phyloP scores from a whole-genome alignment of 2,888 invertebrate species.

The Nebria salina region DNA sequence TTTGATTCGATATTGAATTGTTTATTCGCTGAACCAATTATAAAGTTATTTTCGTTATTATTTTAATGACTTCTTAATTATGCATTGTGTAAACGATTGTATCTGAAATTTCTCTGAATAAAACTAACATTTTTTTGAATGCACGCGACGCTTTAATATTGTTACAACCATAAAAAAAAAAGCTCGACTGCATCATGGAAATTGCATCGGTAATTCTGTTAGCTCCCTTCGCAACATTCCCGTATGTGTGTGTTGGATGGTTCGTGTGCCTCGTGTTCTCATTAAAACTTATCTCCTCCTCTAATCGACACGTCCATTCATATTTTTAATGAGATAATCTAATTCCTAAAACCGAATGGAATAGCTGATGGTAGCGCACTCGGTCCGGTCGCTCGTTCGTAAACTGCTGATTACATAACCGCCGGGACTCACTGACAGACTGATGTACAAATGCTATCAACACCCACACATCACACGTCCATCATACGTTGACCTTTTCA shows the following conservation, averaged over 20 bases:
- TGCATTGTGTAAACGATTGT: no score
- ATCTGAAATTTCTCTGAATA: no score
- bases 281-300: constrained; percentile 22
- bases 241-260: background rate
- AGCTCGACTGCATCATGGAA: background rate
- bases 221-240: background rate
- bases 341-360: constrained; percentile 33
- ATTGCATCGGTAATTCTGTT: background rate
- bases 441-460: constrained; percentile 7
- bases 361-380: background rate
- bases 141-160: no score
- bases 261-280: constrained; percentile 17
- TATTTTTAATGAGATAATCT: constrained; percentile 45
- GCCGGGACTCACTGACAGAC: background rate
- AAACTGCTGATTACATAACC: constrained; percentile 28
- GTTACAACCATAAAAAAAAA: background rate
- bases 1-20: no score
- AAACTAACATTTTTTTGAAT: no score
- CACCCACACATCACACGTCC: constrained; percentile 29
- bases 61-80: no score
- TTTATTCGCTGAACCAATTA: no score
- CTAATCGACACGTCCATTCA: constrained; percentile 39
- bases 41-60: no score
- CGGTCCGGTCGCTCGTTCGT: background rate
- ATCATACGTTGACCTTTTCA: constrained; percentile 38